These are phyloP conservation scores for Phoxinus phoxinus DNA, from an alignment of 2,113 vertebrate genomes.

Conservation along the genomic window DNA sequence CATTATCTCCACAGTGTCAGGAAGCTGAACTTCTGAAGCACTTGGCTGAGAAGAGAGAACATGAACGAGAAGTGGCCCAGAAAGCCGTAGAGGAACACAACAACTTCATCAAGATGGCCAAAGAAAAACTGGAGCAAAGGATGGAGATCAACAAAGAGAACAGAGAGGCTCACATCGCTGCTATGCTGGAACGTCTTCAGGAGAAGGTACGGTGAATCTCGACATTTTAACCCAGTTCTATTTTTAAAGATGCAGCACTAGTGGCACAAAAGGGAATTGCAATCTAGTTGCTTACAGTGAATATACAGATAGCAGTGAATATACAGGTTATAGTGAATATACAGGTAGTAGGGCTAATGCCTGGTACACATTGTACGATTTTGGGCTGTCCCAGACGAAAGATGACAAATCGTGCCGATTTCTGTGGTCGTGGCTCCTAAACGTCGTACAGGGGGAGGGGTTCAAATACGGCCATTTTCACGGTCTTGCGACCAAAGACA, in stretches of 20 bases:
- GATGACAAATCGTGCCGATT: too few relatives aligned
- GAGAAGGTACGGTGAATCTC: constrained; percentile 81
- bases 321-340: too few relatives aligned
- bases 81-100: constrained; percentile 89
- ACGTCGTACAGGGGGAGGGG: too few relatives aligned
- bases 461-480: too few relatives aligned
- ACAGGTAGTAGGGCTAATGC: too few relatives aligned
- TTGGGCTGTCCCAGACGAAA: too few relatives aligned
- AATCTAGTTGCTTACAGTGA: background rate
- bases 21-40: constrained; percentile 94
- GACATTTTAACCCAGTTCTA: background rate
- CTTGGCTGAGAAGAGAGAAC: constrained; percentile 88
- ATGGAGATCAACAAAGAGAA: constrained; percentile 91
- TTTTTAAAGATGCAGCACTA: background rate
- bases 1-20: constrained; percentile 77
- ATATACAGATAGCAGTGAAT: too few relatives aligned
- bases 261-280: background rate
- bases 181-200: constrained; percentile 86
- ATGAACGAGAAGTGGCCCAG: constrained; percentile 89
- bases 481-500: too few relatives aligned
- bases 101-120: constrained; percentile 88
- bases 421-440: too few relatives aligned
- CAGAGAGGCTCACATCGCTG: constrained; percentile 84
- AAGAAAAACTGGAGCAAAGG: constrained; percentile 86
- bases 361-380: too few relatives aligned